These are phyloP conservation scores for Noctua janthe DNA, from an alignment of 2,888 invertebrate species.

Conservation along the genomic window DNA sequence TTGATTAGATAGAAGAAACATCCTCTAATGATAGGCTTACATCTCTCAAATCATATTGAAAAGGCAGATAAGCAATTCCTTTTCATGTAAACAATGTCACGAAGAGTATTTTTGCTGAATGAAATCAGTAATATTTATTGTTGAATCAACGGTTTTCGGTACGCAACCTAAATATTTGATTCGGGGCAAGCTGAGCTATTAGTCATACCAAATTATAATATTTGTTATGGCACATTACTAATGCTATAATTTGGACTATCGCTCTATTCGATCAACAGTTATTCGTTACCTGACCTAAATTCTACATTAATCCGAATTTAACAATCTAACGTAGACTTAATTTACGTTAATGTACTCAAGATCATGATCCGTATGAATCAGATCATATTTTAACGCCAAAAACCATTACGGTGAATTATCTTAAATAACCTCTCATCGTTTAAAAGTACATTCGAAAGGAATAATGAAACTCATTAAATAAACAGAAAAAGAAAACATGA, in stretches of 20 bases:
- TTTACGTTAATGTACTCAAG: constrained; percentile 26
- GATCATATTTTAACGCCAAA: constrained; percentile 33
- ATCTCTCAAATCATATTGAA: constrained; percentile 44
- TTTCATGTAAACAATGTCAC: constrained; percentile 21
- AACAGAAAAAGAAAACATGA: constrained; percentile 65
- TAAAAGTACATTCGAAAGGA: constrained; percentile 50
- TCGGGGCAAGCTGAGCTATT: constrained; percentile 53
- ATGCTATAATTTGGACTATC: constrained; percentile 55
- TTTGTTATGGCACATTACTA: constrained; percentile 55
- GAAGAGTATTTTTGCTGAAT: constrained; percentile 21
- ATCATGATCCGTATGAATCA: constrained; percentile 39
- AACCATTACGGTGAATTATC: constrained; percentile 33
- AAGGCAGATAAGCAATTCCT: constrained; percentile 28
- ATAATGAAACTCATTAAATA: constrained; percentile 59
- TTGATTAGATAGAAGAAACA: constrained; percentile 41
- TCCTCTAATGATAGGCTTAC: constrained; percentile 32
- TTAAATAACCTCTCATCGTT: constrained; percentile 37
- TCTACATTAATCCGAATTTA: constrained; percentile 40
- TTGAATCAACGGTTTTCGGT: constrained; percentile 41
- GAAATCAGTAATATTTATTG: constrained; percentile 42
- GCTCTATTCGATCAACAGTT: constrained; percentile 43
- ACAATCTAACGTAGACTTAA: constrained; percentile 30
- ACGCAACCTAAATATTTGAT: constrained; percentile 60
- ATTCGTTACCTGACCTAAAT: constrained; percentile 50
- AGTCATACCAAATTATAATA: constrained; percentile 60